These are phyloP conservation scores for Valencia hispanica DNA, from an alignment of 2,797 vertebrate genomes.

Conservation along the genomic window DNA sequence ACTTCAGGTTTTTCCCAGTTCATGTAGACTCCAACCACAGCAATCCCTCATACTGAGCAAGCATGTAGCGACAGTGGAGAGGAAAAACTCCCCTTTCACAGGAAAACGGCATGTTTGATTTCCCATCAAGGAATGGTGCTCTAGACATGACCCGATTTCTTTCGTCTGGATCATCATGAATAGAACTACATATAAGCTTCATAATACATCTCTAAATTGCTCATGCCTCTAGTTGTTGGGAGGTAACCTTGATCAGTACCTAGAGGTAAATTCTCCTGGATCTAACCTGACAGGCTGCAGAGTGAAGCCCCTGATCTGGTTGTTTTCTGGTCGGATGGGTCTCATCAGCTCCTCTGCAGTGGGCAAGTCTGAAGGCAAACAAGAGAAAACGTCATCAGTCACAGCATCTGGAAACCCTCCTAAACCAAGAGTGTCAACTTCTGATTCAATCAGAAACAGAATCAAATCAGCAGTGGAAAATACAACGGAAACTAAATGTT, in stretches of 20 bases:
- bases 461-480: background rate
- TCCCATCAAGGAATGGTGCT: background rate
- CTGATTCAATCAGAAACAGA: background rate
- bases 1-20: no score
- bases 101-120: no score
- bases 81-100: no score
- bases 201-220: background rate
- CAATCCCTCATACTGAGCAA: no score
- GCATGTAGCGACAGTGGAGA: no score
- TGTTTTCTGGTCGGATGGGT: slow-evolving; percentile 81
- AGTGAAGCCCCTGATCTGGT: slow-evolving; percentile 66
- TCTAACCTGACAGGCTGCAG: slow-evolving; percentile 82
- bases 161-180: background rate
- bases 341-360: slow-evolving; percentile 93
- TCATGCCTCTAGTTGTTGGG: background rate
- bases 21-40: no score
- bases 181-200: background rate
- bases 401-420: no score
- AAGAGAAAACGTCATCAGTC: slow-evolving; percentile 5
- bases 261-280: background rate
- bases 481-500: background rate
- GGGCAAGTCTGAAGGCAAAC: slow-evolving; percentile 81
- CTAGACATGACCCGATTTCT: background rate
- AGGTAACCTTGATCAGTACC: background rate
- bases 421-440: background rate